These are phyloP conservation scores for Drosophila triauraria DNA, from an alignment of 1,140 invertebrate species.

Conservation along the genomic window DNA sequence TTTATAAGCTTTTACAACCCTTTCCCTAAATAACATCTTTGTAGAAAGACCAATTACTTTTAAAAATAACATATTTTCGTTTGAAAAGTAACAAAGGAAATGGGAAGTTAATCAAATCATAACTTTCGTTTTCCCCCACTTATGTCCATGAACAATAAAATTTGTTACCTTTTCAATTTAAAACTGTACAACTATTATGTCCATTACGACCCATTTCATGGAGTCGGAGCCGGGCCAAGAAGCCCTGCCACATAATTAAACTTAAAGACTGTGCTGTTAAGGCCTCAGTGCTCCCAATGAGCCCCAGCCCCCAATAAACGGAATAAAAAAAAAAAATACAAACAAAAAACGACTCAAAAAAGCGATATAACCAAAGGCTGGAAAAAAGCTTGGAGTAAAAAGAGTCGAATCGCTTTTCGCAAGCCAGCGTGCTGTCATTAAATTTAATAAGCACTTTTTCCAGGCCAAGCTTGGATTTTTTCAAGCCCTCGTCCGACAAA, in stretches of 20 bases:
- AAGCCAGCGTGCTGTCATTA: slow-evolving; percentile 84
- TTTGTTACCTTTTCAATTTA: slow-evolving; percentile 66
- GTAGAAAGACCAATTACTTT: background rate
- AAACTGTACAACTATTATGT: slow-evolving; percentile 50
- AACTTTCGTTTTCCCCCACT: slow-evolving; percentile 25
- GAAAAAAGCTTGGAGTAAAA: slow-evolving; percentile 37
- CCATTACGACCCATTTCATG: slow-evolving; percentile 43
- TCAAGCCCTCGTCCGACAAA: slow-evolving; percentile 42
- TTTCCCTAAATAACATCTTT: background rate
- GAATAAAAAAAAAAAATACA: slow-evolving; percentile 8
- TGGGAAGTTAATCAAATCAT: slow-evolving; percentile 23
- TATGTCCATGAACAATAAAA: slow-evolving; percentile 34
- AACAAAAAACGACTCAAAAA: slow-evolving; percentile 27
- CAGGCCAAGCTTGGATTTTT: slow-evolving; percentile 78
- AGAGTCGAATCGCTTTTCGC: slow-evolving; percentile 75
- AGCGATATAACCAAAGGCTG: slow-evolving; percentile 45
- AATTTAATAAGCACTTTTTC: slow-evolving; percentile 84
- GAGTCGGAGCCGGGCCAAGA: slow-evolving; percentile 24
- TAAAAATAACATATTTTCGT: background rate
- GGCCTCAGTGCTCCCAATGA: slow-evolving; percentile 66
- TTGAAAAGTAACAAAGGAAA: slow-evolving; percentile 2
- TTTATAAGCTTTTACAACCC: background rate
- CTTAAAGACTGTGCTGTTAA: slow-evolving; percentile 67
- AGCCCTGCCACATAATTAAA: slow-evolving; percentile 74
- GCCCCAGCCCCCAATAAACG: slow-evolving; percentile 55